These are phyloP conservation scores for Tapirus terrestris DNA, from an alignment of 2,113 vertebrate genomes.

Conservation along the genomic window DNA sequence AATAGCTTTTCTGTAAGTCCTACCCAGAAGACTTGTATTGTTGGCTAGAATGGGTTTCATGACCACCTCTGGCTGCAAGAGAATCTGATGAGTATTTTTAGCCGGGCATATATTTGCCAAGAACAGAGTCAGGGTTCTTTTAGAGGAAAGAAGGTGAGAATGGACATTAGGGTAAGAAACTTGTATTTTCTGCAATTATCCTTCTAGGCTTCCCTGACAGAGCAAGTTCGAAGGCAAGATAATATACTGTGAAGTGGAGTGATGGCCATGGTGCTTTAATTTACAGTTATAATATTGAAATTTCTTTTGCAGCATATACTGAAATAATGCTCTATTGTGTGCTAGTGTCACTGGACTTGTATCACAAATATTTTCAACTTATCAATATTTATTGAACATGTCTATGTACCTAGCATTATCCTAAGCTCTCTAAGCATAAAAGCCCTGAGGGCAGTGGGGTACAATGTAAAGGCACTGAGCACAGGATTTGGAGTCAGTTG, in stretches of 20 bases:
- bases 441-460: neutral
- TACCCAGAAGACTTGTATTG: neutral
- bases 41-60: neutral
- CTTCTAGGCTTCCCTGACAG: neutral
- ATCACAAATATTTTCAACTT: neutral
- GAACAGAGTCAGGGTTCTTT: neutral
- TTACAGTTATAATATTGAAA: neutral
- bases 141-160: conserved; percentile 5
- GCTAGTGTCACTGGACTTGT: neutral
- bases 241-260: neutral
- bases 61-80: neutral
- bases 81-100: neutral
- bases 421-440: neutral
- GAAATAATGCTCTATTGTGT: neutral
- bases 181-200: neutral
- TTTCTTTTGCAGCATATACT: neutral
- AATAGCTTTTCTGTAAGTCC: neutral
- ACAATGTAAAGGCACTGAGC: neutral
- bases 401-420: neutral
- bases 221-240: neutral
- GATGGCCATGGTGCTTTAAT: neutral
- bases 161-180: neutral
- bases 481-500: neutral
- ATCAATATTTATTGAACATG: neutral
- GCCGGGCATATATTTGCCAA: neutral